Evolutionary conservation across 1,140 invertebrate species (phyloP), one percentile per base, ranked within the genome.

Genomic region (Anoplophora glabripennis): DNA sequence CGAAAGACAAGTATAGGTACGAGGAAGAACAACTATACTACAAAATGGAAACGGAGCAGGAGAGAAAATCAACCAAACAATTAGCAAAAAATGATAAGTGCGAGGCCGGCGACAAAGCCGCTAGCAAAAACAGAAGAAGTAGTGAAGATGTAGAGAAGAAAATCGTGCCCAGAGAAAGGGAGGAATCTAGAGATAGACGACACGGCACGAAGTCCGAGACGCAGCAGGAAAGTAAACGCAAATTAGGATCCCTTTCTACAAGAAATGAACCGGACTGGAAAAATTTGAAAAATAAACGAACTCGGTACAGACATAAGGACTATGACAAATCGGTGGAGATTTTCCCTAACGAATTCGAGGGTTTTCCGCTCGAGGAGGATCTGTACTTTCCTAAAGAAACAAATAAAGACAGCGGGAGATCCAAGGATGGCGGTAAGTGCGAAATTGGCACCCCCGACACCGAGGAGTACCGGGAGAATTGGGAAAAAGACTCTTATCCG

Each of bases 381-480:
- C 2, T 28, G 21, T 28, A 28, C 21, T 3, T 28, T 2, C 5
- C 3, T 5, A 28, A 51, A 37, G 33, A 59, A 59, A 21, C 59
- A 9, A 14, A 48, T 3, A 49, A 34, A 4, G 14, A 21, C 46
- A 48, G 17, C 3, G 18, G 7, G 38, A 18, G 17, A 55, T 37
- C 36, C 15, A 51, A 18, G 44, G 37, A 59, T 10, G 51, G 18
- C 14, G 34, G 21, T 8, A 15, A 51, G 28, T 1, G 15, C 4
- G 53, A 56, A 33, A 35, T 45, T 8, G 38, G 44, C 14, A 68
- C 66, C 1, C 72, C 72, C 2, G 66, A 74, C 42, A 74, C 70
- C 7, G 64, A 74, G 10, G 71, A 73, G 38, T 73, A 71, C 47
- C 64, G 66, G 36, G 67, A 68, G 3, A 66, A 70, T 33, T 72